Evolutionary conservation across 2,113 vertebrate genomes (phyloP).

Genomic region (Cyanoliseus patagonus): DNA sequence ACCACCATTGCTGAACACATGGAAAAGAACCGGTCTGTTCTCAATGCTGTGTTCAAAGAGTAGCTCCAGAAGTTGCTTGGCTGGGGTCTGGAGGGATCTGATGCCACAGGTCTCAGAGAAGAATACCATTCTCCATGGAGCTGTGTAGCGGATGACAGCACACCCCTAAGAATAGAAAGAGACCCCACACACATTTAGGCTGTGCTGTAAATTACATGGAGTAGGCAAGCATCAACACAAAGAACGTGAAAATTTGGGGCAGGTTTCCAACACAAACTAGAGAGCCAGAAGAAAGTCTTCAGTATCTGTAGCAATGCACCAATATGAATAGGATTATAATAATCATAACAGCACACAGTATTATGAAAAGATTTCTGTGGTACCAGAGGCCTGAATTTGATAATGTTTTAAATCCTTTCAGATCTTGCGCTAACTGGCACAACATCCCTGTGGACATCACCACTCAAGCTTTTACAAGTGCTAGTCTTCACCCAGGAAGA

Average conservation of each 20-base stretch:
- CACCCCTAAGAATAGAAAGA: conserved; percentile 82
- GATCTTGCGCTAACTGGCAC: neutral
- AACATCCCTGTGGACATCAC: neutral
- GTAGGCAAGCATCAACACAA: neutral
- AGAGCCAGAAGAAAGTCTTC: neutral
- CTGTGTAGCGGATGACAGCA: conserved; percentile 88
- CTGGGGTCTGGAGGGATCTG: conserved; percentile 83
- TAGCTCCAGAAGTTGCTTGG: conserved; percentile 86
- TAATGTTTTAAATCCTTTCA: neutral
- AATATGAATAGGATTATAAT: accelerated
- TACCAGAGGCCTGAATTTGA: neutral
- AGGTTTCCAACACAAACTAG: neutral
- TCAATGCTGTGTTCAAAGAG: conserved; percentile 90
- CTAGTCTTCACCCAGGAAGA: neutral
- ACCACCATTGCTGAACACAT: conserved; percentile 94
- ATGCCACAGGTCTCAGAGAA: conserved; percentile 90
- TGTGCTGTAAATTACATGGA: neutral
- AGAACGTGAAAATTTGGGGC: neutral
- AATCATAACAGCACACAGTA: neutral
- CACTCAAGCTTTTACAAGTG: neutral
- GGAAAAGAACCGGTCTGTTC: conserved; percentile 88
- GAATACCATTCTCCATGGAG: conserved; percentile 89
- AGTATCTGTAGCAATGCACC: neutral
- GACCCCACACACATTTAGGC: neutral
- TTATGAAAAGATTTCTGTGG: neutral